These are phyloP conservation scores for Kryphioiulus occultus DNA, from an alignment of 2,888 invertebrate species.

Conservation along the genomic window DNA sequence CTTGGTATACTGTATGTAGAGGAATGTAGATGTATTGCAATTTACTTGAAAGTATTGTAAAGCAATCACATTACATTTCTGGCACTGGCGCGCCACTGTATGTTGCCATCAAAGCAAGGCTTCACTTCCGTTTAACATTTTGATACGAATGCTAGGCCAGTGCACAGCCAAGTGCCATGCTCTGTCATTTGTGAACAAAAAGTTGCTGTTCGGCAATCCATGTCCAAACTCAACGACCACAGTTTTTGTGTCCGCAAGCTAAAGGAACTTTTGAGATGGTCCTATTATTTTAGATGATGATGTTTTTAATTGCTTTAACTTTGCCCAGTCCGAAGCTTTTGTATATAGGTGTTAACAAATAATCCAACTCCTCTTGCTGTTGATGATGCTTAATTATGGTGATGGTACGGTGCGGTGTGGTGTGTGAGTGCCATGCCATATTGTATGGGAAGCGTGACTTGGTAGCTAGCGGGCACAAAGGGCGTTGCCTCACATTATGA, in stretches of 20 bases:
- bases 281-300: constrained; percentile 68
- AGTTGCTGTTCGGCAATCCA: neutral
- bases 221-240: constrained; percentile 40
- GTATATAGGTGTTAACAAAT: constrained; percentile 35
- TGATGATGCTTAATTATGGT: constrained; percentile 31
- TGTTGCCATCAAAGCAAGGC: constrained; percentile 10
- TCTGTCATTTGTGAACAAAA: neutral
- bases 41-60: too few species aligned
- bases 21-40: too few species aligned
- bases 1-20: too few species aligned
- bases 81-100: constrained; percentile 38
- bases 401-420: constrained; percentile 10
- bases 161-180: neutral
- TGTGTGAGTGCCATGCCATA: constrained; percentile 27
- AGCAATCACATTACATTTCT: neutral
- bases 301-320: constrained; percentile 40
- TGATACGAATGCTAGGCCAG: neutral
- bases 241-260: constrained; percentile 61
- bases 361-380: constrained; percentile 17
- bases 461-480: constrained; percentile 39
- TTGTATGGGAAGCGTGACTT: neutral
- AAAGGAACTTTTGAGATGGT: constrained; percentile 94
- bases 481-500: constrained; percentile 39
- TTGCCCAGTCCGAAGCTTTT: constrained; percentile 32
- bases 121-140: neutral